Conservation (phyloP, 2,888 invertebrate species). For the Rhimphoctona megacephalus region DNA sequence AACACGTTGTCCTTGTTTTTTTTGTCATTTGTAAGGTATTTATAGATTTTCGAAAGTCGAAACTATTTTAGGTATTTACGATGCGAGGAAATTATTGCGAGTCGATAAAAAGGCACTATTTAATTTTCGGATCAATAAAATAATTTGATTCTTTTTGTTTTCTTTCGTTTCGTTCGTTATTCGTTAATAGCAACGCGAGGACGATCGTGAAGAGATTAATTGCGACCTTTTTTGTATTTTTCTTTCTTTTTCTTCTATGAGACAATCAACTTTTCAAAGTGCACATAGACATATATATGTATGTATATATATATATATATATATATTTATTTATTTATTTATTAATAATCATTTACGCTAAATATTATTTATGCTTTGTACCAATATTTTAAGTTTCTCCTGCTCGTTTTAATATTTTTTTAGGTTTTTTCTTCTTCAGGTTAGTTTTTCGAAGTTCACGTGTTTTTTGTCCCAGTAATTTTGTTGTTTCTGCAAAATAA, state of each 20-base stretch:
- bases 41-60: conserved; percentile 3
- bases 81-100: conserved; percentile 35
- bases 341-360: conserved; percentile 26
- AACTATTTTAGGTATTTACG: conserved; percentile 23
- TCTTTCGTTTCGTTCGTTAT: not conserved
- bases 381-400: conserved; percentile 59
- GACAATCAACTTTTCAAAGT: conserved; percentile 25
- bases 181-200: conserved; percentile 29
- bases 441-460: not conserved
- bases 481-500: conserved; percentile 49
- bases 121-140: conserved; percentile 49
- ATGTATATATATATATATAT: conserved; percentile 8
- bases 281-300: conserved; percentile 46
- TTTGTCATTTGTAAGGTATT: conserved; percentile 1
- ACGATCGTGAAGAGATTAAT: conserved; percentile 35
- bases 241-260: conserved; percentile 8
- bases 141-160: conserved; percentile 28
- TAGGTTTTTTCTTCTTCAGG: not conserved
- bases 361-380: conserved; percentile 61
- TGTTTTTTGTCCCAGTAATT: not conserved
- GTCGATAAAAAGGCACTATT: conserved; percentile 60
- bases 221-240: conserved; percentile 5
- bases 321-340: conserved; percentile 3
- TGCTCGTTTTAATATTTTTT: conserved; percentile 27
- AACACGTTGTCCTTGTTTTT: conserved; percentile 62